Base-by-base conservation (phyloP, 37 sponge, comb jelly and placozoan species). In the Tethya wilhelma region DNA sequence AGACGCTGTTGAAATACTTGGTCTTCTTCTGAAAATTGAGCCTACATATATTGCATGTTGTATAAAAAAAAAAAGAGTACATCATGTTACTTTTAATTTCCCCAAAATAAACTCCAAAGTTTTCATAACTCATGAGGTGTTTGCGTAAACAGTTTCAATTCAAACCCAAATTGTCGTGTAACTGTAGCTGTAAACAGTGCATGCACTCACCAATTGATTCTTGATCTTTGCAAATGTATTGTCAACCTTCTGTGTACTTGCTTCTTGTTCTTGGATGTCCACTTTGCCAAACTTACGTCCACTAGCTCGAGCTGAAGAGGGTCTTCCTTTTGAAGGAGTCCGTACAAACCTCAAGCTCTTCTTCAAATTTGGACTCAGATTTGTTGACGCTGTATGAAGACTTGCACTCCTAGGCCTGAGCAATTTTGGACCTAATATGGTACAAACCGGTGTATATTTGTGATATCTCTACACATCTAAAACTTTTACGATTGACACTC, bases 151-250 rank as follows among this genome's bases (percentile, higher is more conserved):
- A n/a, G n/a, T n/a, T n/a, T n/a, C n/a, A n/a, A n/a, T n/a, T n/a
- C n/a, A n/a, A n/a, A n/a, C n/a, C n/a, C n/a, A n/a, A n/a, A n/a
- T n/a, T n/a, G n/a, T n/a, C n/a, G n/a, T n/a, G n/a, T n/a, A n/a
- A n/a, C n/a, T n/a, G n/a, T n/a, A n/a, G n/a, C n/a, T n/a, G n/a
- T n/a, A n/a, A n/a, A n/a, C n/a, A n/a, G n/a, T n/a, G n/a, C n/a
- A n/a, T 66, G 2, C 1, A 12, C 80, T 72, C 45, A 86, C 86
- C 73, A 86, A 36, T 59, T 86, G 73, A 36, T 44, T 19, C 56
- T 44, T 86, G 56, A 86, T 86, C 39, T 38, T 64, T 29, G 86
- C 71, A 41, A 86, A 79, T 8, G 73, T n/a, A 29, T 28, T 49
- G 14, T 86, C 86, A 5, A 86, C 38, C 44, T 86, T 71, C 28